phyloP scores from a whole-genome alignment of 2,888 invertebrate genomes.

The Cryptocheilus praepositus region DNA sequence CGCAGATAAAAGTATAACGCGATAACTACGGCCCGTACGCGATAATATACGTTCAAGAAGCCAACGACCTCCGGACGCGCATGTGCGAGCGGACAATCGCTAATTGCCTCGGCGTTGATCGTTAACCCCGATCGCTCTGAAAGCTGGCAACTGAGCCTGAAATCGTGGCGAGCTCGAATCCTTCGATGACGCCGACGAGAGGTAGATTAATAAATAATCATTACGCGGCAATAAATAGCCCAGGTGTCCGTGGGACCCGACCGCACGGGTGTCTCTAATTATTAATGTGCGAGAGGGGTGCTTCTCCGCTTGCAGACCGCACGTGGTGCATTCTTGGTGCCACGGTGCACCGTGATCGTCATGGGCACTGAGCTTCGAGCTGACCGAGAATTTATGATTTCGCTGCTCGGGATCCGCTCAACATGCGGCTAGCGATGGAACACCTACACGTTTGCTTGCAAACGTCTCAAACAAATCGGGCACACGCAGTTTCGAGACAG shows the following conservation, averaged over 20 bases:
- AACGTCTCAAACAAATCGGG: no score
- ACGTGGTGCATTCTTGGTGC: slow-evolving; percentile 50
- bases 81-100: no score
- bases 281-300: slow-evolving; percentile 56
- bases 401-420: slow-evolving; percentile 19
- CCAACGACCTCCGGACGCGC: no score
- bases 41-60: no score
- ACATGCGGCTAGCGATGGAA: slow-evolving; percentile 8
- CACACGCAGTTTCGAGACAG: no score
- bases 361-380: slow-evolving; percentile 41
- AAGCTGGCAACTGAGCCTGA: slow-evolving; percentile 11
- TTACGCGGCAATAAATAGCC: slow-evolving; percentile 71
- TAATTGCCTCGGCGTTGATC: no score
- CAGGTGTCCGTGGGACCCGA: slow-evolving; percentile 51
- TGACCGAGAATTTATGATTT: slow-evolving; percentile 54
- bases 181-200: slow-evolving; percentile 53
- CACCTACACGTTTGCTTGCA: no score
- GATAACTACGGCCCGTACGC: no score
- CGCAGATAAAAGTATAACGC: no score
- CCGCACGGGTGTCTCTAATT: slow-evolving; percentile 56
- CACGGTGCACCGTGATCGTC: slow-evolving; percentile 36
- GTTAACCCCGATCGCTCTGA: background rate
- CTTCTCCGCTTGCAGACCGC: slow-evolving; percentile 47
- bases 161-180: slow-evolving; percentile 10
- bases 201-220: slow-evolving; percentile 71